Evolutionary conservation across 2,113 vertebrate species (phyloP).

Genomic region (Datnioides undecimradiatus): DNA sequence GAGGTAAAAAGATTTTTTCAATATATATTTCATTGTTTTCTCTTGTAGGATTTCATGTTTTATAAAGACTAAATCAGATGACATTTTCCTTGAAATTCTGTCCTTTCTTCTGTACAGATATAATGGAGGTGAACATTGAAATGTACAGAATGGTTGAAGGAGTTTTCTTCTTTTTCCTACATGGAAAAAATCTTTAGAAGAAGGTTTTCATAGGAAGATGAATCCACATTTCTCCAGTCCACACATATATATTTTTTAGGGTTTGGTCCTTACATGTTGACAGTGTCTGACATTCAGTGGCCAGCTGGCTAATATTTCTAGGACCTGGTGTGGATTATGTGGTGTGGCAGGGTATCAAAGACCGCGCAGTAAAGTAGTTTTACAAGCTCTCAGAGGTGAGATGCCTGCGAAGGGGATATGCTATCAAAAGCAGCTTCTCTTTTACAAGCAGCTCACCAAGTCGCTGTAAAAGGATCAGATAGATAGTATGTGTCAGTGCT

Average conservation of each 20-base stretch:
- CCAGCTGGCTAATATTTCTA: constrained; percentile 65
- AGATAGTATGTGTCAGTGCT: constrained; percentile 58
- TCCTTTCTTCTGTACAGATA: neutral
- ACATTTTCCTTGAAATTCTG: neutral
- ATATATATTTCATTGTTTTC: neutral
- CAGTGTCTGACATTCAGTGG: constrained; percentile 38
- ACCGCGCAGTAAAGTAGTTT: constrained; percentile 67
- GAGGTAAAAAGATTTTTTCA: neutral
- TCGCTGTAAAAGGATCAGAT: constrained; percentile 72
- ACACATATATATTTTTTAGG: constrained; percentile 3
- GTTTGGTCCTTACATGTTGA: constrained; percentile 33
- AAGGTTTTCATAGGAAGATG: neutral
- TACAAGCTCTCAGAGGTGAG: constrained; percentile 78
- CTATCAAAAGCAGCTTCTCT: constrained; percentile 73
- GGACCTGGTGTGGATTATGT: constrained; percentile 65
- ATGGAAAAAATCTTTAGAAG: neutral
- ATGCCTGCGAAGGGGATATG: constrained; percentile 72
- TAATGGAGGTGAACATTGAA: neutral
- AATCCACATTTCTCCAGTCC: neutral
- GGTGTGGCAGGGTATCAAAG: constrained; percentile 69
- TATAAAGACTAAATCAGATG: neutral
- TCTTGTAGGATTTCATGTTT: neutral
- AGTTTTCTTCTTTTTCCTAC: neutral
- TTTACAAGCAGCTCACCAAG: constrained; percentile 74
- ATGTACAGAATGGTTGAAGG: neutral